Conservation (phyloP, 2,888 invertebrate genomes). For the Scaptodrosophila latifasciaeformis region DNA sequence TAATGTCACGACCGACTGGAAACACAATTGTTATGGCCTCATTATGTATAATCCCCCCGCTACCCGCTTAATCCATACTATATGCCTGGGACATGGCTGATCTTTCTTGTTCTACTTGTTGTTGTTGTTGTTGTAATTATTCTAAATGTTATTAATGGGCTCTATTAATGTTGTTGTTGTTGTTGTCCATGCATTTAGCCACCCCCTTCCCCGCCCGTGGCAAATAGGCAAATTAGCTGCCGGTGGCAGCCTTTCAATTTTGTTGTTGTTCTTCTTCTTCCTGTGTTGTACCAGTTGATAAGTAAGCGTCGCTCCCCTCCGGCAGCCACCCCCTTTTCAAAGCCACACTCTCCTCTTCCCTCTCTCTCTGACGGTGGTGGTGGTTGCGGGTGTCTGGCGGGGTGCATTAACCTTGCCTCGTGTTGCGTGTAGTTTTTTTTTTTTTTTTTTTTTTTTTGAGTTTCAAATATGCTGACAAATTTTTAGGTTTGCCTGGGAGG, state of each 20-base stretch:
- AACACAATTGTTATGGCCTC: slow-evolving; percentile 57
- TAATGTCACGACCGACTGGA: slow-evolving; percentile 46
- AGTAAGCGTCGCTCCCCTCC: no score
- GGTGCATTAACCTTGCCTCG: slow-evolving; percentile 40
- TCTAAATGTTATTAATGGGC: slow-evolving; percentile 46
- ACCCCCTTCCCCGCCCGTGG: slow-evolving; percentile 19
- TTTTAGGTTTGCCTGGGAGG: neutral
- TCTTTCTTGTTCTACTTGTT: neutral
- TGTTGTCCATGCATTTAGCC: slow-evolving; percentile 43
- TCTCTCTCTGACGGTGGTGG: slow-evolving; percentile 1
- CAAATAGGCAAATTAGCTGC: slow-evolving; percentile 35
- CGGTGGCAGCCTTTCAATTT: slow-evolving; percentile 46
- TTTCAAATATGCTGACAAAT: no score
- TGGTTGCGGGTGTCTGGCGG: slow-evolving; percentile 19
- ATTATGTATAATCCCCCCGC: slow-evolving; percentile 51
- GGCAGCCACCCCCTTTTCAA: no score
- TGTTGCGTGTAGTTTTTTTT: no score
- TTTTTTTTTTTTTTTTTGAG: no score
- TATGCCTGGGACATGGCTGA: no score
- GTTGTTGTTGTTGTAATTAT: slow-evolving; percentile 40
- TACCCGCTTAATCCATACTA: no score
- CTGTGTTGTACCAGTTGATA: neutral
- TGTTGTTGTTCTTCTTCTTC: neutral
- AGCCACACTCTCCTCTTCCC: neutral
- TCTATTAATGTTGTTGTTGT: slow-evolving; percentile 26